These are phyloP conservation scores for Enteromius unitaeniatus DNA, from an alignment of 2,797 vertebrate genomes.

Conservation along the genomic window DNA sequence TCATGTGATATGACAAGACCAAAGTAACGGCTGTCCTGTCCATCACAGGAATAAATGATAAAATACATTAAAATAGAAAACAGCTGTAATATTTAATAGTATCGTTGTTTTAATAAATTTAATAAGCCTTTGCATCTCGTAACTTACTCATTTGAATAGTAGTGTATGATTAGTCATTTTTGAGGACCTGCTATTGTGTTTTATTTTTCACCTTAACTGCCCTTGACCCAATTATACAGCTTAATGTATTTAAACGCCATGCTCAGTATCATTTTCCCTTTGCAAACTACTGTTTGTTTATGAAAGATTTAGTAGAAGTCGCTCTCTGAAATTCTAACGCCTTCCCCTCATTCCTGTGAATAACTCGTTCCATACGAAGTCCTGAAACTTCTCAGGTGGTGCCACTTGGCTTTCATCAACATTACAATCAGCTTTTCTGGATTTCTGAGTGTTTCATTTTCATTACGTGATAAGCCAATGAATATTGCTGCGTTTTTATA, in stretches of 20 bases:
- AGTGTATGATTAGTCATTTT: background rate
- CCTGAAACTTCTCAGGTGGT: slow-evolving; percentile 29
- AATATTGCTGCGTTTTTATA: slow-evolving; percentile 60
- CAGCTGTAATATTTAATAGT: background rate
- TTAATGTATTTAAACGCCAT: slow-evolving; percentile 40
- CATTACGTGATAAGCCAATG: slow-evolving; percentile 70
- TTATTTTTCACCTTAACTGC: slow-evolving; percentile 64
- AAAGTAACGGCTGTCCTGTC: too few species aligned
- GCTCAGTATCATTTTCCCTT: slow-evolving; percentile 10
- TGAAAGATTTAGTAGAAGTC: slow-evolving; percentile 34
- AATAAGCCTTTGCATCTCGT: background rate
- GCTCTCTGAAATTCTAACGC: slow-evolving; percentile 26
- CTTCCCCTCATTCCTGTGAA: slow-evolving; percentile 48
- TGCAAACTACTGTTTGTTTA: slow-evolving; percentile 27
- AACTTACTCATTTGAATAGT: background rate
- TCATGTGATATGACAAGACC: background rate
- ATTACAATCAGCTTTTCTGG: slow-evolving; percentile 42
- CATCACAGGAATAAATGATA: too few species aligned
- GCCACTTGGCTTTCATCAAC: slow-evolving; percentile 31
- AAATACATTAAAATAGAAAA: background rate
- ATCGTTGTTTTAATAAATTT: background rate
- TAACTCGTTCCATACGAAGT: slow-evolving; percentile 33
- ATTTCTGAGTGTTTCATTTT: slow-evolving; percentile 48
- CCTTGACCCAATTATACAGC: slow-evolving; percentile 62
- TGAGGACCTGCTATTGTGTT: background rate